A percentile compares a stretch with the other conserved stretches of the same genome.
Conservation (phyloP, 2,113 vertebrate genomes). For the Megaceryle maxima region DNA sequence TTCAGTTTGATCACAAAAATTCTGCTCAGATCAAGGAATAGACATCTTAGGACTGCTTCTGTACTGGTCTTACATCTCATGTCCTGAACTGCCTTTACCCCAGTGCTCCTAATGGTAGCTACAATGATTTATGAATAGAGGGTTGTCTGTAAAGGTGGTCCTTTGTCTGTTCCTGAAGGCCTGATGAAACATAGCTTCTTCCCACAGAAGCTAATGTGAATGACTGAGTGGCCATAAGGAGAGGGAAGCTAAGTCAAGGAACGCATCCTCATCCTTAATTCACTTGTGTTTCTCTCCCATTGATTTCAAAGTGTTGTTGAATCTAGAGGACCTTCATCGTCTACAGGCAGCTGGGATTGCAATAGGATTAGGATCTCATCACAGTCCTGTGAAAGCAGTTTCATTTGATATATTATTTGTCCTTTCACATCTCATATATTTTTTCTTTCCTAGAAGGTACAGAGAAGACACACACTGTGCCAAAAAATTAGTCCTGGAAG, state of each 20-base stretch:
- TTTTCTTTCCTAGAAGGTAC: background rate
- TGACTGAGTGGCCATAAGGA: background rate
- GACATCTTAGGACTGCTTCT: background rate
- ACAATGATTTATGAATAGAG: accelerated
- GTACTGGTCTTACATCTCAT: background rate
- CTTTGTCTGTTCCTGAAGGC: background rate
- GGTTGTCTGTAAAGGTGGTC: background rate
- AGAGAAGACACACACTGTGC: background rate
- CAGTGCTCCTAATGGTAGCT: background rate
- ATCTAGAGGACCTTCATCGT: background rate
- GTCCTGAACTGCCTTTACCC: background rate
- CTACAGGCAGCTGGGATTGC: background rate
- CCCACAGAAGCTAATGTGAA: background rate
- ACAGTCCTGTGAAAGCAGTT: background rate
- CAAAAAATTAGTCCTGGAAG: background rate
- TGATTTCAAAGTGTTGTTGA: background rate
- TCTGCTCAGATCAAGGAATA: background rate
- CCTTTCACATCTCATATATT: background rate
- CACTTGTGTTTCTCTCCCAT: background rate
- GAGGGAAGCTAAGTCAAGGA: background rate
- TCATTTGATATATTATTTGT: background rate
- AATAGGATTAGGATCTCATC: background rate
- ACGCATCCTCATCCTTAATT: background rate
- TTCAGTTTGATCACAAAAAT: background rate
- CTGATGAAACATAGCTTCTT: background rate